Evolutionary conservation across 2,888 invertebrate genomes (phyloP).

Genomic region (Protophormia terraenovae): DNA sequence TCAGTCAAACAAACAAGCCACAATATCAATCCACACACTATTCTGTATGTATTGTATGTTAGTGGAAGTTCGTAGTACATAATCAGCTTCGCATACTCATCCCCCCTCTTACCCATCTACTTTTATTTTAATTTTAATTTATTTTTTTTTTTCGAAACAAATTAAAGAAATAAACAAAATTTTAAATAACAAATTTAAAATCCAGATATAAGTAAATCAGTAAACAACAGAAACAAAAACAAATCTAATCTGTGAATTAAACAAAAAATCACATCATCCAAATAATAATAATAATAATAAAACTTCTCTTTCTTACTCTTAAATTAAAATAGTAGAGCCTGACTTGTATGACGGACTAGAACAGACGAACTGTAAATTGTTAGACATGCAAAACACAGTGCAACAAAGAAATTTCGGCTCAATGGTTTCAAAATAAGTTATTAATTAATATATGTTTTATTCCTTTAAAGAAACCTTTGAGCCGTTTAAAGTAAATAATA

Average conservation of each 20-base stretch:
- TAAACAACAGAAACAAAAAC: background rate
- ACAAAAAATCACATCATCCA: slow-evolving; percentile 1
- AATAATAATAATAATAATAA: no score
- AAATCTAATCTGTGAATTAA: background rate
- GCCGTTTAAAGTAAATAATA: no score
- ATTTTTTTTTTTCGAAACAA: slow-evolving; percentile 5
- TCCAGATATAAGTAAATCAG: background rate
- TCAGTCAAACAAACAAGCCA: slow-evolving; percentile 59
- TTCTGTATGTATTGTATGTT: slow-evolving; percentile 64
- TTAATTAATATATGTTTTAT: no score
- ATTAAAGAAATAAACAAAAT: background rate
- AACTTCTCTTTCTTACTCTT: background rate
- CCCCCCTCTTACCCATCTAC: slow-evolving; percentile 70
- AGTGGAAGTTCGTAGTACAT: slow-evolving; percentile 73
- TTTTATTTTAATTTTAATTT: no score
- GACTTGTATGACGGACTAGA: background rate
- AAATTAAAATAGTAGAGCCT: background rate
- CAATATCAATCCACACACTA: slow-evolving; percentile 61
- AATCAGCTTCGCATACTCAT: slow-evolving; percentile 79
- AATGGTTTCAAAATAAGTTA: no score
- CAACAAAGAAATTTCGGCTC: no score
- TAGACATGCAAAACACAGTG: slow-evolving; percentile 2
- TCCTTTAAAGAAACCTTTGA: no score
- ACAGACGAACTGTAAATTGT: background rate
- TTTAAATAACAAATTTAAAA: background rate